Percentiles rank a stretch among this genome's conserved stretches.
phyloP scores from a whole-genome alignment of 37 sponge, comb jelly and placozoan species.

The Geodia barretti region DNA sequence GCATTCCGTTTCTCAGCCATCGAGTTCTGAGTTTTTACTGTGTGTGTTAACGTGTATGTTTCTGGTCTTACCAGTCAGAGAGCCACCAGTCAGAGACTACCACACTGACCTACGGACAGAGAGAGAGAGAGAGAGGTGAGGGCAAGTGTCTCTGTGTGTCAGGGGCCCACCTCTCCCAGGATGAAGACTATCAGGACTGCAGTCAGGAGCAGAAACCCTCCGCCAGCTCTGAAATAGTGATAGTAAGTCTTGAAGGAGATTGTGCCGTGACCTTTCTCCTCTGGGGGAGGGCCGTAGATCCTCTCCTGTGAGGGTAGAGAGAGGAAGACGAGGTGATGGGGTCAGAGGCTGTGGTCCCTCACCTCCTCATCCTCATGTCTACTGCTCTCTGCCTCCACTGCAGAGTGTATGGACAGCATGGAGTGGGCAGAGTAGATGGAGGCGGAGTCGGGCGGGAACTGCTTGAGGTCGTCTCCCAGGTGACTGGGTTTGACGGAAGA shows the following conservation, averaged over 20 bases:
- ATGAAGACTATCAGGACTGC: slow-evolving; percentile 28
- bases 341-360: not conserved
- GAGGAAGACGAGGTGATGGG: not conserved
- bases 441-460: not conserved
- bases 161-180: slow-evolving; percentile 58
- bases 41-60: no score
- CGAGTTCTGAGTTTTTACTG: no score
- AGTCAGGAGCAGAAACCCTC: slow-evolving; percentile 21
- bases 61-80: slow-evolving; percentile 70
- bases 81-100: slow-evolving; percentile 76
- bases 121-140: not conserved
- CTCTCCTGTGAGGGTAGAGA: not conserved
- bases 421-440: slow-evolving; percentile 13
- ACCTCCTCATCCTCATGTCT: slow-evolving; percentile 21
- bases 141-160: no score
- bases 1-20: no score
- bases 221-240: slow-evolving; percentile 57
- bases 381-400: slow-evolving; percentile 2
- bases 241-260: slow-evolving; percentile 61
- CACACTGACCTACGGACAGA: slow-evolving; percentile 27
- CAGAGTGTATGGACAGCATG: slow-evolving; percentile 29
- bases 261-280: slow-evolving; percentile 60
- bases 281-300: slow-evolving; percentile 20
- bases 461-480: not conserved
- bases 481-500: not conserved